A percentile compares a stretch with the other conserved stretches of the same genome.
Conservation (phyloP, 2,113 vertebrate genomes). For the Silurus asotus region DNA sequence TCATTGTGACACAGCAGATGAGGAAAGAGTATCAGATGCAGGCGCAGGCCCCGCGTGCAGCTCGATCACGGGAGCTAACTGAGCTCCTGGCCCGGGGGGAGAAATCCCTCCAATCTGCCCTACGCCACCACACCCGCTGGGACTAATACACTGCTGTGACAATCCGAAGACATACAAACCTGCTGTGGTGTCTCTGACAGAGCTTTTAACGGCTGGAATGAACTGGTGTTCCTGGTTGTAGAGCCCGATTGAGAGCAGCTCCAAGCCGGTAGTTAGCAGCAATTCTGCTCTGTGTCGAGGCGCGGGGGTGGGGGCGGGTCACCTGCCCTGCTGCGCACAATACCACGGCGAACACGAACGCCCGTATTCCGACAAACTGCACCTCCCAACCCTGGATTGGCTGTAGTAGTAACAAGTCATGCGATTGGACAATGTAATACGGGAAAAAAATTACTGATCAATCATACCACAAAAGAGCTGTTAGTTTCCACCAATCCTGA, state of each 20-base stretch:
- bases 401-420: background rate
- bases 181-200: constrained; percentile 28
- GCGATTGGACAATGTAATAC: background rate
- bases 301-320: constrained; percentile 75
- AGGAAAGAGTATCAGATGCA: background rate
- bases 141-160: no score
- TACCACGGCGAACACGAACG: background rate
- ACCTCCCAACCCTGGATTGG: background rate
- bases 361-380: constrained; percentile 2
- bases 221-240: constrained; percentile 60
- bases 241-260: constrained; percentile 57
- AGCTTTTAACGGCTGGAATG: constrained; percentile 44
- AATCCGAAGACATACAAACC: constrained; percentile 37
- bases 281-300: constrained; percentile 63
- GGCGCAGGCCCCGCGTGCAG: background rate
- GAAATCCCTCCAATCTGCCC: background rate
- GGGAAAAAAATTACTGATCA: background rate
- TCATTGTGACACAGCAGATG: constrained; percentile 16
- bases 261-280: constrained; percentile 53
- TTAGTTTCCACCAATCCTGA: background rate
- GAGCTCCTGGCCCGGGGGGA: background rate
- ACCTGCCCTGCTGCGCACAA: constrained; percentile 28
- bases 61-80: background rate
- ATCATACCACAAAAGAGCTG: background rate
- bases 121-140: background rate